Evolutionary conservation across 2,797 vertebrate species (phyloP), one percentile per base, ranked within the genome.

Genomic region (Triplophysa bombifrons): DNA sequence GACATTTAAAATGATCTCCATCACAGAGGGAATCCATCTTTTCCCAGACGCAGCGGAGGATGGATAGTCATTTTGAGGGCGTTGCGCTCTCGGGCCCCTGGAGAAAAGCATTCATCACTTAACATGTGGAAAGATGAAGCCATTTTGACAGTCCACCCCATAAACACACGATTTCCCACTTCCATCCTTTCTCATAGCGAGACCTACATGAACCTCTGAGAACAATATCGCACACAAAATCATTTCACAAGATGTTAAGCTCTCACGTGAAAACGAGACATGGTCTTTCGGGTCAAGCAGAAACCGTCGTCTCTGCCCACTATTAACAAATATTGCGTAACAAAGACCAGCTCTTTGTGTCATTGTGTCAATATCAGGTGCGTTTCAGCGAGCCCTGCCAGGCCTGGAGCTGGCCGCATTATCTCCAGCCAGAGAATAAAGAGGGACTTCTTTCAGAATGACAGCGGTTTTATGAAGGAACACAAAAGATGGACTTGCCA

Each of bases 401-500:
- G 58, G 38, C 70, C 74, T 64, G 76, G 53, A 83, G 74, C 67
- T 8, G 34, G 34, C 34, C 34, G 34, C 34, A 38, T 38, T 38
- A 38, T 38, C 34, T 75, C 74, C 22, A 20, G 63, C 73, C 48
- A 73, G 51, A 69, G 74, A 82, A 87, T 80, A 80, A 85, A 82
- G 72, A 76, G 19, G 3, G 82, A 82, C 80, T 84, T 80, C 82
- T 67, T 72, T 69, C 27, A 50, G 65, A 80, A 69, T 82, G 79
- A 84, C 81, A 82, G 72, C 38, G 77, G 65, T 78, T 74, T 80
- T 82, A 82, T 82, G 60, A 78, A 76, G 76, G 66, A 74, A 55
- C 80, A 86, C 85, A 86, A 86, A 84, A 81, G 70, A 85, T 80
- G 74, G 79, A 85, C 80, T 83, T 80, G 83, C 80, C 80, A 83